A percentile compares a stretch with the other conserved stretches of the same genome.
Evolutionary conservation across 2,113 vertebrate species (phyloP).

Genomic region (Camelus bactrianus): DNA sequence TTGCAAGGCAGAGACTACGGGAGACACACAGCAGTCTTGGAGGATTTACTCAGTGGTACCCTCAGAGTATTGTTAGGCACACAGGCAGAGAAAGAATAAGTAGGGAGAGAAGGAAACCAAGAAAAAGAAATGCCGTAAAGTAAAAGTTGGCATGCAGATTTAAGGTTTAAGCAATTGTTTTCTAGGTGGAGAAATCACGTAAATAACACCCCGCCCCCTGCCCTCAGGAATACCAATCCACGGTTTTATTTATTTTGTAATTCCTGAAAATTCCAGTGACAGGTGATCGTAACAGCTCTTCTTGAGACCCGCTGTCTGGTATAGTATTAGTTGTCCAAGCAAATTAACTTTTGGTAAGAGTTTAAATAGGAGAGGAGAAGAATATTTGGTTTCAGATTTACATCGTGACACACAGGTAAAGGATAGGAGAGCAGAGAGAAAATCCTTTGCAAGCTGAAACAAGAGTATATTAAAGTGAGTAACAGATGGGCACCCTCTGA

Average conservation of each 20-base stretch:
- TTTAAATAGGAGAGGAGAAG: slow-evolving; percentile 42
- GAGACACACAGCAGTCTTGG: not conserved
- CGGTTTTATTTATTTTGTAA: not conserved
- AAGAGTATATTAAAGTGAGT: not conserved
- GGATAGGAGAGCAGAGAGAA: slow-evolving; percentile 7
- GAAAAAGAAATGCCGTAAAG: not conserved
- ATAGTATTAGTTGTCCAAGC: not conserved
- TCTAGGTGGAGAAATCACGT: not conserved
- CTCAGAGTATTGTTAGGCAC: not conserved
- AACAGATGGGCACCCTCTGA: not conserved
- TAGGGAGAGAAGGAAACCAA: not conserved
- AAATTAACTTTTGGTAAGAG: slow-evolving; percentile 52
- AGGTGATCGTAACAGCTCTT: not conserved
- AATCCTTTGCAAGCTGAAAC: not conserved
- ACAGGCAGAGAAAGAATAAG: not conserved
- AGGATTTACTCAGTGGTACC: slow-evolving; percentile 46
- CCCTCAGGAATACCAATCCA: not conserved
- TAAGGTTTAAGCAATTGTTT: not conserved
- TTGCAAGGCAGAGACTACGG: not conserved
- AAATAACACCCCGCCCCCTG: not conserved
- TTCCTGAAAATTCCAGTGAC: slow-evolving; percentile 18
- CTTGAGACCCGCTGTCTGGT: not conserved
- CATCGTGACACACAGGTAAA: not conserved
- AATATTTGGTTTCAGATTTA: not conserved
- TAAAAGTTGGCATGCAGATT: not conserved